Evolutionary conservation across 2,797 vertebrate genomes (phyloP).

Genomic region (Coilia nasus): DNA sequence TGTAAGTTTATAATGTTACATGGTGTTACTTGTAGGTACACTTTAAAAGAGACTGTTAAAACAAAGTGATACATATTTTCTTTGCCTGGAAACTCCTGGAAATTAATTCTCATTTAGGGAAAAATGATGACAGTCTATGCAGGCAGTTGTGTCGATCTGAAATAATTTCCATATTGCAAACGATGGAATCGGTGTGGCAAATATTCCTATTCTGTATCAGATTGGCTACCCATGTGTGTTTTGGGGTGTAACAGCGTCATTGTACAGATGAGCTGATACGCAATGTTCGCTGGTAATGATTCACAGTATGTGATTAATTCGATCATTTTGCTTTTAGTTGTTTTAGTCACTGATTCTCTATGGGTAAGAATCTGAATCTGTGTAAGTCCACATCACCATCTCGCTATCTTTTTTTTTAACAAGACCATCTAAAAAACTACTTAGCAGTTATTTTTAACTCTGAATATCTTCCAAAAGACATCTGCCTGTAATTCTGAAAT

Average conservation of each 20-base stretch:
- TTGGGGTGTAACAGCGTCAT: neutral
- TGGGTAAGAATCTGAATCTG: neutral
- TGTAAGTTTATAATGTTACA: no score
- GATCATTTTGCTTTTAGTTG: neutral
- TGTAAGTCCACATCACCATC: neutral
- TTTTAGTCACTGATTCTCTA: neutral
- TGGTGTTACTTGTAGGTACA: no score
- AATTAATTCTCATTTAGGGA: neutral
- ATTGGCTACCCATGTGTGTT: neutral
- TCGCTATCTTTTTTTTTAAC: no score
- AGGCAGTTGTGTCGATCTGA: neutral
- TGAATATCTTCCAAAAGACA: neutral
- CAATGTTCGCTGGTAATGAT: neutral
- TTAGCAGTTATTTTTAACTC: neutral
- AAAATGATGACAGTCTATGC: neutral
- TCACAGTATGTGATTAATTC: neutral
- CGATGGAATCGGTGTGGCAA: neutral
- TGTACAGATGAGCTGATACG: neutral
- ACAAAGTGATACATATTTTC: no score
- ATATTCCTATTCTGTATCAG: neutral
- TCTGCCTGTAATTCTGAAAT: neutral
- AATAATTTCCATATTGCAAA: neutral
- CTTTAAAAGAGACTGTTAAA: no score
- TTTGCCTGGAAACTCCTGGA: neutral
- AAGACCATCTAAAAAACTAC: neutral